These are phyloP conservation scores for Athrips mouffetella DNA, from an alignment of 2,888 invertebrate species.

Conservation along the genomic window DNA sequence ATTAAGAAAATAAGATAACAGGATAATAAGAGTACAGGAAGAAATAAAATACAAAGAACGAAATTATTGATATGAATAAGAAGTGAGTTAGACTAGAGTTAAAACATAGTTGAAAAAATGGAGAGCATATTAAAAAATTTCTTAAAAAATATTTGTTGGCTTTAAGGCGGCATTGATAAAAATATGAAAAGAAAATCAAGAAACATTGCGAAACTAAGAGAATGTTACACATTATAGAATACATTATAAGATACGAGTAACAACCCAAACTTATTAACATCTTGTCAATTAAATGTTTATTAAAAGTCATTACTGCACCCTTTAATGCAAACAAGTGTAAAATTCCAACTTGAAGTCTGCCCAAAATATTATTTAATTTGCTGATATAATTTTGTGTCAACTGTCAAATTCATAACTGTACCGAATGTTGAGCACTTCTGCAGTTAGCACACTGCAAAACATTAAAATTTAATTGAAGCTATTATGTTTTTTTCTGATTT, in stretches of 20 bases:
- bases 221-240: too few species aligned
- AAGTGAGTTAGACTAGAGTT: too few species aligned
- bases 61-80: too few species aligned
- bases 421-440: not conserved
- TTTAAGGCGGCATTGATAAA: too few species aligned
- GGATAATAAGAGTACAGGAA: too few species aligned
- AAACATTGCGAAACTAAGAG: too few species aligned
- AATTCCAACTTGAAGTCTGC: not conserved
- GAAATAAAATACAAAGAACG: too few species aligned
- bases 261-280: not conserved
- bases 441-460: not conserved
- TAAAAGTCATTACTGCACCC: not conserved
- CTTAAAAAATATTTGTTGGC: too few species aligned
- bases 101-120: too few species aligned
- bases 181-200: too few species aligned
- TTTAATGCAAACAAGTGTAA: not conserved
- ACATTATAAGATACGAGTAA: not conserved
- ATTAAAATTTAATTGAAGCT: slow-evolving; percentile 67
- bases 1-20: too few species aligned
- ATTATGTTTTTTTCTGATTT: slow-evolving; percentile 52
- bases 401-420: slow-evolving; percentile 6
- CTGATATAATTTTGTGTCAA: slow-evolving; percentile 4
- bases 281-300: not conserved
- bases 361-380: slow-evolving; percentile 8
- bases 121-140: too few species aligned